Evolutionary conservation across 2,113 vertebrate genomes (phyloP).

Genomic region (Oplegnathus fasciatus): DNA sequence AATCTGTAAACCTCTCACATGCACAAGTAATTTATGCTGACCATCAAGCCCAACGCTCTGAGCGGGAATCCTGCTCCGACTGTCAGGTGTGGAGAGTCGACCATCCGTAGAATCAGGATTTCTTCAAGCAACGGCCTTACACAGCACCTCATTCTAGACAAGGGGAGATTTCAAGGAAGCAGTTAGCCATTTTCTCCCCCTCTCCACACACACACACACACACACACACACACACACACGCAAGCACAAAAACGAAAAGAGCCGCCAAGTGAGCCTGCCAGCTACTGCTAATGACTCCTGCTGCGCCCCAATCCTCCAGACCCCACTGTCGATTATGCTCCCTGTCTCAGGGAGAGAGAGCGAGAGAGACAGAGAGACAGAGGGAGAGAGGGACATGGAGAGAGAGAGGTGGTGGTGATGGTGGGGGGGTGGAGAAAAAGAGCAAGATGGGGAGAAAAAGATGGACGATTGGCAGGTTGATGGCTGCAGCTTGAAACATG

Average conservation of each 20-base stretch:
- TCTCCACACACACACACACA: not conserved
- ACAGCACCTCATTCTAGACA: not conserved
- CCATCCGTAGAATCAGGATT: not conserved
- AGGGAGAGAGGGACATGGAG: not conserved
- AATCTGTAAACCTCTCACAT: constrained; percentile 18
- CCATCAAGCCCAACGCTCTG: not conserved
- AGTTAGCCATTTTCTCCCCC: not conserved
- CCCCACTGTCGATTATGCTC: constrained; percentile 17
- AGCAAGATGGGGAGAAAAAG: too few relatives aligned
- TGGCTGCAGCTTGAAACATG: not conserved
- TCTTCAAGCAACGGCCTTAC: not conserved
- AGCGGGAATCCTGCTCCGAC: not conserved
- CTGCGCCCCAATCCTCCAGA: constrained; percentile 42
- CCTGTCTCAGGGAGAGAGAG: not conserved
- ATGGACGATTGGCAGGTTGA: not conserved
- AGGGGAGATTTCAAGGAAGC: not conserved
- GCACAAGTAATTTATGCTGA: constrained; percentile 13
- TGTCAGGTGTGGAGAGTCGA: not conserved
- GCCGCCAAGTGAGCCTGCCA: constrained; percentile 19
- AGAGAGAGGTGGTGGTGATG: too few relatives aligned
- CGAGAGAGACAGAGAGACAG: not conserved
- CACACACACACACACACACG: constrained; percentile 24
- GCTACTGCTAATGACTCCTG: constrained; percentile 48
- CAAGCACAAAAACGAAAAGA: not conserved
- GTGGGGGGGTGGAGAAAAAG: too few relatives aligned